Percentiles rank a stretch among this genome's conserved stretches.
phyloP scores from a whole-genome alignment of 2,888 invertebrate species.

The Hemaris fuciformis region DNA sequence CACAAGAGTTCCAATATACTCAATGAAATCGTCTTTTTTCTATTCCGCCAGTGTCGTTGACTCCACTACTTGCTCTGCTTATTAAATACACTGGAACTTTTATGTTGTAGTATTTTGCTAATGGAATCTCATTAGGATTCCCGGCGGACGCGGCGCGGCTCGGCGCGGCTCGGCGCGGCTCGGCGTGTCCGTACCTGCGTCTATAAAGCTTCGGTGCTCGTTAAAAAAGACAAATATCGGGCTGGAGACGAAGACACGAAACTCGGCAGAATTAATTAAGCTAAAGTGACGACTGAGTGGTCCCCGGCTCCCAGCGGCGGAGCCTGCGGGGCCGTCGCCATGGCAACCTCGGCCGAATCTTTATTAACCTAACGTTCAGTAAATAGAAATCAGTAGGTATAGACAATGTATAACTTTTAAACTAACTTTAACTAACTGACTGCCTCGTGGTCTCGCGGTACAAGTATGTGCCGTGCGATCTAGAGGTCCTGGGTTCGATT shows the following conservation, averaged over 20 bases:
- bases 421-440: too few species aligned
- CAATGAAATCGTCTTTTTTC: too few species aligned
- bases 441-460: too few species aligned
- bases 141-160: not conserved
- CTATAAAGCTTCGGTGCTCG: not conserved
- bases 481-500: too few species aligned
- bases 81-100: too few species aligned
- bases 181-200: not conserved
- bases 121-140: not conserved
- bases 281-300: conserved; percentile 3
- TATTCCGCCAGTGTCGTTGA: too few species aligned
- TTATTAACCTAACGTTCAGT: not conserved
- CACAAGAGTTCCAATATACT: too few species aligned
- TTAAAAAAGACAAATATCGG: not conserved
- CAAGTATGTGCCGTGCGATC: too few species aligned
- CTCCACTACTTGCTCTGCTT: too few species aligned
- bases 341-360: conserved; percentile 5
- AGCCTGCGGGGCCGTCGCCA: conserved; percentile 11
- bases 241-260: not conserved
- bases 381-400: not conserved
- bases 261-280: not conserved
- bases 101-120: not conserved
- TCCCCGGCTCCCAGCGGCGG: not conserved
- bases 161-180: too few species aligned
- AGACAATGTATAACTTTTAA: too few species aligned